Conservation (phyloP, 2,888 invertebrate species). For the Microplitis manilae region DNA sequence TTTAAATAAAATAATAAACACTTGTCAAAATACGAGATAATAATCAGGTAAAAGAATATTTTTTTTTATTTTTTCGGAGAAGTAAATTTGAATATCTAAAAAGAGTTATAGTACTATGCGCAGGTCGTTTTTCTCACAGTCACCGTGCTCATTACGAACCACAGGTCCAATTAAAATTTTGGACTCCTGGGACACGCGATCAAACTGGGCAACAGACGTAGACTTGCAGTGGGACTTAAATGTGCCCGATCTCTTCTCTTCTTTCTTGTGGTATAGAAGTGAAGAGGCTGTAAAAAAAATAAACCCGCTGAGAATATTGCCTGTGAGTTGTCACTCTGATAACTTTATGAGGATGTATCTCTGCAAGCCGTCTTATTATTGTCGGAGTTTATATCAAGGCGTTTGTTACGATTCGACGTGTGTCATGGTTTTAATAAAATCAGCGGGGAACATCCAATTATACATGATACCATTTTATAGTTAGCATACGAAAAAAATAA, state of each 20-base stretch:
- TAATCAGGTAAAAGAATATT: conserved; percentile 12
- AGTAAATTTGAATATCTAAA: conserved; percentile 28
- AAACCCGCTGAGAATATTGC: conserved; percentile 7
- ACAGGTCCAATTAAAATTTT: conserved; percentile 55
- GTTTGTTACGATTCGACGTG: conserved; percentile 49
- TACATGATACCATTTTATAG: background rate
- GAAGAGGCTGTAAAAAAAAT: background rate
- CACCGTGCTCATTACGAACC: conserved; percentile 52
- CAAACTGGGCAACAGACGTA: conserved; percentile 7
- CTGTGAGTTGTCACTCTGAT: background rate
- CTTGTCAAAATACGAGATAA: conserved; percentile 6
- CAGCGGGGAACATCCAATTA: conserved; percentile 46
- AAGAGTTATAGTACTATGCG: conserved; percentile 51
- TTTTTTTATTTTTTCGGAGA: conserved; percentile 30
- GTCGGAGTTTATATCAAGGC: conserved; percentile 31
- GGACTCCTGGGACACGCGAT: conserved; percentile 55
- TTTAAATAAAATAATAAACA: no score
- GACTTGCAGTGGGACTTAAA: conserved; percentile 2
- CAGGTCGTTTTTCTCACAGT: conserved; percentile 39
- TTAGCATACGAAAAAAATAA: conserved; percentile 33
- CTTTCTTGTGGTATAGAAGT: background rate
- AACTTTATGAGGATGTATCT: conserved; percentile 15
- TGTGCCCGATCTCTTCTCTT: conserved; percentile 9
- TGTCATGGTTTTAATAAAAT: conserved; percentile 35
- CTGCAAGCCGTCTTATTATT: background rate